Conservation (phyloP, 2,888 invertebrate species). For the Marasmarcha lunaedactyla region DNA sequence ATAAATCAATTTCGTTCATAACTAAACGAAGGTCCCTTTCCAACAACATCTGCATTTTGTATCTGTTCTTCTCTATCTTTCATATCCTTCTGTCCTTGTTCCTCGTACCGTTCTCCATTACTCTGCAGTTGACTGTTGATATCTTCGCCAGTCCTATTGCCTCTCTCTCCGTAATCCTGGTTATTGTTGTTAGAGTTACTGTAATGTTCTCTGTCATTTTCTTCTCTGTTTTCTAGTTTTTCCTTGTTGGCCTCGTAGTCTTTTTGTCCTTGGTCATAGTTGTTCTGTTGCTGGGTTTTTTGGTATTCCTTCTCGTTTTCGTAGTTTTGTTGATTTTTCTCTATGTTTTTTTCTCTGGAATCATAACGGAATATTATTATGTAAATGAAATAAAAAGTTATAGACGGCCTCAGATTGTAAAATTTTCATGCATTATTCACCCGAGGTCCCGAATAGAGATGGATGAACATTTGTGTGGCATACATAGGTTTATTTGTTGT, state of each 20-base stretch:
- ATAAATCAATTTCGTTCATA: conserved; percentile 23
- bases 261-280: conserved; percentile 22
- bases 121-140: conserved; percentile 12
- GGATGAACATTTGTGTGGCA: too few relatives aligned
- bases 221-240: conserved; percentile 19
- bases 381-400: not conserved
- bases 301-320: conserved; percentile 25
- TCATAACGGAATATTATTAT: conserved; percentile 2
- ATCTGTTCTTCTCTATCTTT: conserved; percentile 20
- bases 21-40: conserved; percentile 22
- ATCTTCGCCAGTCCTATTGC: conserved; percentile 13
- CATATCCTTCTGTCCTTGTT: conserved; percentile 20
- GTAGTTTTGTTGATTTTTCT: conserved; percentile 21
- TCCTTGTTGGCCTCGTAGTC: conserved; percentile 23
- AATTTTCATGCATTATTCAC: too few relatives aligned
- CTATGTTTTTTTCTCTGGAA: conserved; percentile 17
- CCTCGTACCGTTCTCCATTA: conserved; percentile 23
- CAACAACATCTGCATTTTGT: conserved; percentile 20
- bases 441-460: too few relatives aligned
- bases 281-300: conserved; percentile 20
- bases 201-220: conserved; percentile 22
- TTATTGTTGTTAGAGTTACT: conserved; percentile 14
- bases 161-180: conserved; percentile 11
- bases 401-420: too few relatives aligned
- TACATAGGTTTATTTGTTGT: too few relatives aligned